Evolutionary conservation across 2,113 vertebrate genomes (phyloP), one percentile per base, ranked within the genome.

Genomic region (Anguilla japonica): DNA sequence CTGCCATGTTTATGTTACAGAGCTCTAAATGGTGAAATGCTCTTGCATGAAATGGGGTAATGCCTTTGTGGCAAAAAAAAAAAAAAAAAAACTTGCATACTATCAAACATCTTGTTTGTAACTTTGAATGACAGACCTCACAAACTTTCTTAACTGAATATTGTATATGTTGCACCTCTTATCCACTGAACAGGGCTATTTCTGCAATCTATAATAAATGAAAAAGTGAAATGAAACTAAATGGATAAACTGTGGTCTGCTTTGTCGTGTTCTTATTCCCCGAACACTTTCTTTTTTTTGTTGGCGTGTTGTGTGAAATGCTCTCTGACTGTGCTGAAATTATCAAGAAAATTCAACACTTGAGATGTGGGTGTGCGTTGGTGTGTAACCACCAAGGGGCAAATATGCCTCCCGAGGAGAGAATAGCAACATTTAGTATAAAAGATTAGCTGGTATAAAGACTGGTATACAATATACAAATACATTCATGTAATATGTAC

Each of bases 141-240:
- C 90, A 92, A 94, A 88, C 95, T 75, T 75, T 75, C 71, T 94
- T 92, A 86, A 93, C 57, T 93, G 43, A 39, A 90, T 95, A 94
- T 95, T 93, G 93, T 96, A 93, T 94, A 92, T 95, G 96, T 95
- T 96, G 96, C 95, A 96, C 95, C 95, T 96, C 92, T 89, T 92
- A 93, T 94, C 91, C 95, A 95, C 94, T 89, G 92, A 95, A 96
- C 95, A 96, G 96, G 96, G 96, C 96, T 96, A 95, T 94, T 96
- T 95, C 95, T 95, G 94, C 93, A 43, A 91, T 94, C 92, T 95
- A 75, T 29, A 90, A 97, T 95, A 88, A 75, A 92, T 89, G 89
- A 89, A 92, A 93, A 91, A 88, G 41, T 88, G 85, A 89, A 87
- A 84, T 85, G 79, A 87, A 80, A 89, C 84, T 81, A 86, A 75